phyloP scores from a whole-genome alignment of 2,113 vertebrate genomes.

The pig (Sus scrofa) region T2T-Sscrofa CM000817.6:173821501-173822000 shows the following conservation, averaged over 20 bases:
- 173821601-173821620: neutral
- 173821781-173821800: neutral
- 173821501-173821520: neutral
- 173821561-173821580: neutral
- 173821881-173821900: neutral
- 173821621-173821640: neutral
- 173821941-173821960: conserved; percentile 53
- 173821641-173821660: neutral
- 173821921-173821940: neutral
- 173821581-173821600: neutral
- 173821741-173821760: neutral
- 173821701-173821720: conserved; percentile 20
- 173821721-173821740: neutral
- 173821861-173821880: neutral
- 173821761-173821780: conserved; percentile 6
- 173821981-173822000: conserved; percentile 86
- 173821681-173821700: conserved; percentile 50
- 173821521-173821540: neutral
- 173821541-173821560: neutral
- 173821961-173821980: conserved; percentile 63
- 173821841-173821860: conserved; percentile 55
- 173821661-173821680: neutral
- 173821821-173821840: conserved; percentile 46
- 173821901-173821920: neutral
- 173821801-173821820: neutral